Percentiles rank a stretch among this genome's conserved stretches.
phyloP scores from a whole-genome alignment of 2,113 vertebrate species.

The Ptilorrhoa leucosticta region DNA sequence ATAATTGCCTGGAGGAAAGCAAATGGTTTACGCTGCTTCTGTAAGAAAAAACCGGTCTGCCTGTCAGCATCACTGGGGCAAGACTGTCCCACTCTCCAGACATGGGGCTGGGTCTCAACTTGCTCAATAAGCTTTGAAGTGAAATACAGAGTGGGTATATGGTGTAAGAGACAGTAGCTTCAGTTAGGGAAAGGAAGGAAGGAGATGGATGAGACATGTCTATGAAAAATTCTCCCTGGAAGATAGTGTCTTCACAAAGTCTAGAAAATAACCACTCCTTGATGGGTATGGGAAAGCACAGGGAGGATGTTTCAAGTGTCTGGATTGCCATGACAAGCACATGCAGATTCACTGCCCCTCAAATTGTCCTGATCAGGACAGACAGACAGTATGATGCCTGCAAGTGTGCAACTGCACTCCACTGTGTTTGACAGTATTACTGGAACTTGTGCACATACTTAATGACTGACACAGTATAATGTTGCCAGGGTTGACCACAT shows the following conservation, averaged over 20 bases:
- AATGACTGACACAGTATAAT: not conserved
- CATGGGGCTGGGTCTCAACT: not conserved
- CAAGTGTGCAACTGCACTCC: not conserved
- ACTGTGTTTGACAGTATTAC: not conserved
- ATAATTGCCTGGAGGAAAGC: conserved; percentile 4
- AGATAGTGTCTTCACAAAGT: not conserved
- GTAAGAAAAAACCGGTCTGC: not conserved
- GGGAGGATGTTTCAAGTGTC: not conserved
- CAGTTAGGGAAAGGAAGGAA: not conserved
- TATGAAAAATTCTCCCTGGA: not conserved
- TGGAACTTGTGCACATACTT: not conserved
- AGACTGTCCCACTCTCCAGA: not conserved
- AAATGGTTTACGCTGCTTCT: not conserved
- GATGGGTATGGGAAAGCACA: not conserved
- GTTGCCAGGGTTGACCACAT: not conserved
- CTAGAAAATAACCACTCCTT: not conserved
- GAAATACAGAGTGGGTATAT: not conserved
- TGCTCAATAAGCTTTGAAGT: not conserved
- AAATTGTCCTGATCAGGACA: not conserved
- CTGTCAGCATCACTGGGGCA: not conserved
- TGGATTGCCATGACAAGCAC: not conserved
- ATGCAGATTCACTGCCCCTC: not conserved
- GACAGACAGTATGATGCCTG: not conserved
- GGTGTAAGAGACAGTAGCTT: not conserved
- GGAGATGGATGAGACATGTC: not conserved